Percentiles rank a stretch among this genome's conserved stretches.
Evolutionary conservation across 1,140 invertebrate genomes (phyloP).

Genomic region (Helicoverpa zea): DNA sequence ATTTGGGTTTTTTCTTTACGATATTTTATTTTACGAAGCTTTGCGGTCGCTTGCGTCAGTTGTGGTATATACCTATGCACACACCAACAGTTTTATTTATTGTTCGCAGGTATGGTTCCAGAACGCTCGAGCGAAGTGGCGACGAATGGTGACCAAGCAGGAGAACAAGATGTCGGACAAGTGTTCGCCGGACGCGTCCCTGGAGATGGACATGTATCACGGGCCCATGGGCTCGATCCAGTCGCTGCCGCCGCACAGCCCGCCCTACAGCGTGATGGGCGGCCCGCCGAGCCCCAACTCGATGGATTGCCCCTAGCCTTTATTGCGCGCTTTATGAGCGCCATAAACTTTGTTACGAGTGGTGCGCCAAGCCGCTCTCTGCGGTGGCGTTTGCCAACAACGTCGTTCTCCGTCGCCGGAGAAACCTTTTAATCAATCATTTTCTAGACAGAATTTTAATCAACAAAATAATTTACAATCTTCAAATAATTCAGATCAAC

Average conservation of each 20-base stretch:
- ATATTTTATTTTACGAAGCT: conserved; percentile 37
- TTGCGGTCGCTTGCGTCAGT: conserved; percentile 39
- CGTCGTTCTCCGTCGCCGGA: background rate
- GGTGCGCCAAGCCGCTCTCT: conserved; percentile 54
- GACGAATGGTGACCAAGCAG: conserved; percentile 96
- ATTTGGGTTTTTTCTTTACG: conserved; percentile 60
- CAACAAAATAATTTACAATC: too few relatives aligned
- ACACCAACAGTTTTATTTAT: conserved; percentile 64
- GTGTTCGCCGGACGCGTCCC: conserved; percentile 87
- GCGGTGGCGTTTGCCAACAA: background rate
- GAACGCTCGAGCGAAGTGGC: conserved; percentile 98
- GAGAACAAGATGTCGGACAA: conserved; percentile 91
- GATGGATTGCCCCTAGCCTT: conserved; percentile 84
- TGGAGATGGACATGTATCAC: conserved; percentile 88
- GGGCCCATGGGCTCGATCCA: conserved; percentile 86
- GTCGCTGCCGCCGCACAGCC: conserved; percentile 83
- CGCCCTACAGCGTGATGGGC: conserved; percentile 83
- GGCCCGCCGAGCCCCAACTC: conserved; percentile 82
- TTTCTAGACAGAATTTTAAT: too few relatives aligned
- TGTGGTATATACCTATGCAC: background rate
- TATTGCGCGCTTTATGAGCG: conserved; percentile 83
- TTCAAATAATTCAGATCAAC: too few relatives aligned
- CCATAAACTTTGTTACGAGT: conserved; percentile 62
- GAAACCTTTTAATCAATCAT: too few relatives aligned
- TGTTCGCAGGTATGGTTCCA: conserved; percentile 98